Percentiles rank a stretch among this genome's conserved stretches.
phyloP scores from a whole-genome alignment of 1,140 invertebrate species.

The Camponotus pennsylvanicus region DNA sequence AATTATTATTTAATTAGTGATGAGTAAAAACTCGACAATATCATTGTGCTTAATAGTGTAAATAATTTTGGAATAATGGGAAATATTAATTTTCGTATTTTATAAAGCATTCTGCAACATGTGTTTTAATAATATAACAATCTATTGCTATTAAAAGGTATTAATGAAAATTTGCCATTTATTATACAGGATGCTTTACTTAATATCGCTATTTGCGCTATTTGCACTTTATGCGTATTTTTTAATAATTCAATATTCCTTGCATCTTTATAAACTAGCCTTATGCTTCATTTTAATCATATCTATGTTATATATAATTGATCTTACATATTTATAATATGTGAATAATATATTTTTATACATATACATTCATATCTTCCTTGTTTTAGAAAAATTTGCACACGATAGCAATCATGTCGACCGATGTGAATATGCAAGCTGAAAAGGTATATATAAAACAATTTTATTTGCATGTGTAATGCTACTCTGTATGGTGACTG shows the following conservation, averaged over 20 bases:
- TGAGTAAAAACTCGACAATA: neutral
- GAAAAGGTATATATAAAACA: conserved; percentile 78
- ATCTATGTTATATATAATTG: neutral
- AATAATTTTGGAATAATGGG: neutral
- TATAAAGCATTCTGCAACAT: no score
- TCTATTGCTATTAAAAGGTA: neutral
- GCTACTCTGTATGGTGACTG: conserved; percentile 57
- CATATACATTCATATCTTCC: conserved; percentile 4
- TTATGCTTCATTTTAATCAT: neutral
- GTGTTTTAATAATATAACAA: neutral
- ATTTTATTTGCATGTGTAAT: conserved; percentile 61
- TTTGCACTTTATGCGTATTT: neutral
- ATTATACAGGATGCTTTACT: neutral
- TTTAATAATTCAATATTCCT: neutral
- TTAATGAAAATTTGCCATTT: neutral
- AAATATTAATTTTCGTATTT: no score
- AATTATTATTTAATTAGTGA: neutral
- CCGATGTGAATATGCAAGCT: conserved; percentile 81
- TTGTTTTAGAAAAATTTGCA: conserved; percentile 27
- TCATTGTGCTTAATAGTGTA: neutral
- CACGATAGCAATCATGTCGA: conserved; percentile 79
- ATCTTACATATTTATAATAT: conserved; percentile 14
- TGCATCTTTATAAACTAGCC: neutral
- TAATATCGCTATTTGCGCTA: neutral
- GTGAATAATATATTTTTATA: neutral